Evolutionary conservation across 2,797 vertebrate genomes (phyloP), one percentile per base, ranked within the genome.

Genomic region (Eutrigla gurnardus): DNA sequence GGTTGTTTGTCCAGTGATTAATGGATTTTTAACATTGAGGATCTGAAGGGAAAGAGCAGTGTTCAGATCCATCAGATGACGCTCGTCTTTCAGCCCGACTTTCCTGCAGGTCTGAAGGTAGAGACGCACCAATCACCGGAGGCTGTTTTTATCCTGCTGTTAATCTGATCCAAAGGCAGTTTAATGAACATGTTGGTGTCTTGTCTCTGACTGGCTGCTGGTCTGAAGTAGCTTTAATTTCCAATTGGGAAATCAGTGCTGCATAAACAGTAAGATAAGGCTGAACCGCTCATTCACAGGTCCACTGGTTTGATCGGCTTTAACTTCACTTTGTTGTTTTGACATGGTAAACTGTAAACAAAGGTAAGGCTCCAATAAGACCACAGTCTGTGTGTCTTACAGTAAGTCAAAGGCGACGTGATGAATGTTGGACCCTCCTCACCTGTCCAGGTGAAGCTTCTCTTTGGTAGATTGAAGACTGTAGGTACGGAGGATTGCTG

Each of bases 401-500:
- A 47, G 18, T 1, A 12, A 10, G 43, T 62, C 60, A 7, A 59
- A 77, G 73, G 69, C 42, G 0, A 14, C 2, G n/a, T 46, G 39
- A n/a, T 2, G 43, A 49, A 25, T 12, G 18, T 3, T 3, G 15
- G 33, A 58, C n/a, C 17, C 52, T 14, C 33, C 50, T 63, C 58
- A 49, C 63, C 43, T 18, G 47, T 10, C 50, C 1, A 50, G 50
- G 42, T 52, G 10, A 14, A 7, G 49, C 12, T 5, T 55, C 15
- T 62, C 74, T 65, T 70, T 77, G 74, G 80, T 81, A 32, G 58
- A 9, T 8, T 55, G 15, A 6, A 36, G 55, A 25, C 25, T 6
- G 36, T 5, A n/a, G 8, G 37, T 2, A 37, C 17, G 7, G 53
- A 57, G 39, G 57, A 25, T 7, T 37, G 33, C 5, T 3, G 37